Conservation (phyloP, 2,888 invertebrate species). For the Busseola fusca region DNA sequence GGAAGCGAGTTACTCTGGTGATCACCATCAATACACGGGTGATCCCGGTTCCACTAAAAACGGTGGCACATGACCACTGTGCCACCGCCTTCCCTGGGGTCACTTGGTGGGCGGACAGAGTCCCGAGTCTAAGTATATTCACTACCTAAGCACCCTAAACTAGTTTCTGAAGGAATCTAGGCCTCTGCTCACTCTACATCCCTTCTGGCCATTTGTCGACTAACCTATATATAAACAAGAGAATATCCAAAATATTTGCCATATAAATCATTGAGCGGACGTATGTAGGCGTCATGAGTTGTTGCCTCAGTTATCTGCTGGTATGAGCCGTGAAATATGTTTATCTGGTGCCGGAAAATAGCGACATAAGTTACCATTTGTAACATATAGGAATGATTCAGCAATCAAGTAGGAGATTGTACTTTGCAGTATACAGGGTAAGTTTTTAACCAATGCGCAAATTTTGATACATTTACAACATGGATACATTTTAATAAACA, state of each 20-base stretch:
- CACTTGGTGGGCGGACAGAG: too few species aligned
- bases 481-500: too few species aligned
- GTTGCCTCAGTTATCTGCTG: background rate
- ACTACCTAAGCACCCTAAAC: background rate
- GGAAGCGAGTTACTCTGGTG: too few species aligned
- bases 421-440: background rate
- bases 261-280: constrained; percentile 12
- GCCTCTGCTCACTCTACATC: background rate
- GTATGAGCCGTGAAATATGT: constrained; percentile 36
- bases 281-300: constrained; percentile 11
- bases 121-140: background rate
- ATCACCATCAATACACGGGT: too few species aligned
- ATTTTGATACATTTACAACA: too few species aligned
- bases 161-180: background rate
- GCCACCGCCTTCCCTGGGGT: too few species aligned
- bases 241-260: background rate
- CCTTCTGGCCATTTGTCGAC: background rate
- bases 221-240: background rate
- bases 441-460: too few species aligned
- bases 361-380: constrained; percentile 14
- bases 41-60: too few species aligned
- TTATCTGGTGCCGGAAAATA: constrained; percentile 20
- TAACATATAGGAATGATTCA: background rate
- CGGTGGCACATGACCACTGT: too few species aligned
- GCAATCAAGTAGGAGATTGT: background rate